Evolutionary conservation across 37 sponge, comb jelly and placozoan species (phyloP).

Genomic region (Halichondria panicea): DNA sequence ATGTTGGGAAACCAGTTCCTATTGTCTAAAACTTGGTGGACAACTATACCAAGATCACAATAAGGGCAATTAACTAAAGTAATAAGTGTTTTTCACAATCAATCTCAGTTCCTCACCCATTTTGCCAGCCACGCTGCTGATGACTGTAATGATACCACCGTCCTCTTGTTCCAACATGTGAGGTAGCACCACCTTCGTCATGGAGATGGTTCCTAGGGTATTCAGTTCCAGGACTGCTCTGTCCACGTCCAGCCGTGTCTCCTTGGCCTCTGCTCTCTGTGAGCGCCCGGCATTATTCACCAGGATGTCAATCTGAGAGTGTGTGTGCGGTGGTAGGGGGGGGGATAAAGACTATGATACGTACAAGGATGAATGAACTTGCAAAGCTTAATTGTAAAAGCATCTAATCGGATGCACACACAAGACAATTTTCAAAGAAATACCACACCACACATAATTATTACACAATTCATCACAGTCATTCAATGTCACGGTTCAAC

Average conservation of each 20-base stretch:
- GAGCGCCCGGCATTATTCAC: constrained; percentile 95
- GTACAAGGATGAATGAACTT: background rate
- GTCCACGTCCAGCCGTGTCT: constrained; percentile 78
- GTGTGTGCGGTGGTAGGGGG: background rate
- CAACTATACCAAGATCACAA: too few relatives aligned
- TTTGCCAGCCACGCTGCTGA: constrained; percentile 91
- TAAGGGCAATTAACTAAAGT: too few relatives aligned
- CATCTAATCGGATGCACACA: too few relatives aligned
- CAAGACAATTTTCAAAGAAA: constrained; percentile 6
- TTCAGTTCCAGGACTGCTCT: constrained; percentile 75
- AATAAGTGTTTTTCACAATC: too few relatives aligned
- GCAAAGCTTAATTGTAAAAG: background rate
- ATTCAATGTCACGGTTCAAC: background rate
- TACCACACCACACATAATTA: constrained; percentile 7
- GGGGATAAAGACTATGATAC: background rate
- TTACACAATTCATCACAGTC: background rate
- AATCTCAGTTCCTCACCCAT: constrained; percentile 55
- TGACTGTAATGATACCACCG: constrained; percentile 71
- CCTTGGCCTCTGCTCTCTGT: constrained; percentile 75
- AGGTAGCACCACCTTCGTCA: constrained; percentile 88
- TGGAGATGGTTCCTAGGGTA: constrained; percentile 78
- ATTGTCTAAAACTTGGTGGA: too few relatives aligned
- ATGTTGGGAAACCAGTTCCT: too few relatives aligned
- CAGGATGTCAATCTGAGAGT: constrained; percentile 80
- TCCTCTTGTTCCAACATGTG: constrained; percentile 66